Evolutionary conservation across 2,113 vertebrate species (phyloP), one percentile per base, ranked within the genome.

Genomic region (Chiloscyllium plagiosum): DNA sequence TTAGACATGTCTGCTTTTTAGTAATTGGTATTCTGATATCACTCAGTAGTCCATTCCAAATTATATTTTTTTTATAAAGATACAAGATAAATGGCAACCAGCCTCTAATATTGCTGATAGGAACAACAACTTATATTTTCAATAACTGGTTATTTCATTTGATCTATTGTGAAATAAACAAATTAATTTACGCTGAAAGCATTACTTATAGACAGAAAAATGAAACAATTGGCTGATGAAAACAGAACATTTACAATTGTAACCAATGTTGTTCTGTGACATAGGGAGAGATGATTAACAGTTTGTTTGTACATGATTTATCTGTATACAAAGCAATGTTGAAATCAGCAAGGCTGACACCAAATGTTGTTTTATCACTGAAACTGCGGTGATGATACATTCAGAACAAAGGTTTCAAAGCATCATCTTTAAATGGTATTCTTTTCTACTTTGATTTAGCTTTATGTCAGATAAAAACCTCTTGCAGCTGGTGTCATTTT

Each of bases 331-430:
- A 92, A 17, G 56, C 56, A 92, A 56, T n/a, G 33, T 7, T 65
- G 56, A 92, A 92, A 61, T 92, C 56, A 66, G 33, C 22, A 17
- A 33, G n/a, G n/a, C 56, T 66, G 56, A 66, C 89, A 92, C 56
- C 89, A 92, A 92, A 92, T 66, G 66, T 47, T 29, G 26, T 94
- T 47, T 70, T 72, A 10, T 50, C 93, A 72, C 42, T 72, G 93
- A 72, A 95, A 52, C 12, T 50, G 93, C 15, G 50, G 26, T 26
- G 68, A 70, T 70, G 93, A 50, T 72, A 95, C 33, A 68, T 12
- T 95, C 66, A 95, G 93, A 95, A 72, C 20, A 26, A 92, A 69
- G n/a, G 65, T 66, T 69, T 68, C 65, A 72, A 95, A 95, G 93
- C 37, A 52, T 50, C 37, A 95, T 68, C 5, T 95, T 68, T 52